Base-by-base conservation (phyloP, 2,113 vertebrate species). In the Hepsetus odoe region DNA sequence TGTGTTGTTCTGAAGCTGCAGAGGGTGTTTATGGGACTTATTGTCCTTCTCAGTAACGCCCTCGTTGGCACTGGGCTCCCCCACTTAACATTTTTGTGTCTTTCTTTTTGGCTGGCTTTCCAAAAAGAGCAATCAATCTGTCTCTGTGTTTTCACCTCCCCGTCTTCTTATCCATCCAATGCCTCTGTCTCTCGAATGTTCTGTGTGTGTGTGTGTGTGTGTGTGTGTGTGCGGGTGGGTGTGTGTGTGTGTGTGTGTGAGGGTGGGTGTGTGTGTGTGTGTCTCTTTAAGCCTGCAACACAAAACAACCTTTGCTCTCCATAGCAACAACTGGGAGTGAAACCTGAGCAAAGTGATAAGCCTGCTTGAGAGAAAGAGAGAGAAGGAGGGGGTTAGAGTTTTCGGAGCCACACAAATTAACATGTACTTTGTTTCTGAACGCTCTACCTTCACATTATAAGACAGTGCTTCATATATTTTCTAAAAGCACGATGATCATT, bases 301-400 rank as follows among this genome's bases (percentile, higher is more conserved):
- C 62, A 82, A 76, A 82, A 85, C 84, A 85, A 73, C 58, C 7
- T 64, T 58, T 40, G 24, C 28, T 53, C 59, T 70, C 81, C 77
- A 83, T 85, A 72, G 77, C 79, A 85, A 83, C 78, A 4, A 16
- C 38, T 8, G 38, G 20, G 67, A 76, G 56, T 72, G 81, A 83
- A 85, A 85, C 84, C 44, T 72, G 77, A 85, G 65, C 51, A 51
- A 58, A 30, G 24, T 38, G 70, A 85, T 69, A 80, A 67, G 35
- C n/a, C n/a, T n/a, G n/a, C n/a, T n/a, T n/a, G 13, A 9, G 62
- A 72, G 28, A 42, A 14, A 35, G 11, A 13, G n/a, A 30, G 32
- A 56, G 20, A n/a, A 33, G 40, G 35, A 65, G 74, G 62, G 55
- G 46, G 61, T 22, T n/a, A 46, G 49, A 62, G 30, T 42, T 32